Evolutionary conservation across 92 coral and sea anemone genomes (phyloP).

Genomic region (Bergia sp.): DNA sequence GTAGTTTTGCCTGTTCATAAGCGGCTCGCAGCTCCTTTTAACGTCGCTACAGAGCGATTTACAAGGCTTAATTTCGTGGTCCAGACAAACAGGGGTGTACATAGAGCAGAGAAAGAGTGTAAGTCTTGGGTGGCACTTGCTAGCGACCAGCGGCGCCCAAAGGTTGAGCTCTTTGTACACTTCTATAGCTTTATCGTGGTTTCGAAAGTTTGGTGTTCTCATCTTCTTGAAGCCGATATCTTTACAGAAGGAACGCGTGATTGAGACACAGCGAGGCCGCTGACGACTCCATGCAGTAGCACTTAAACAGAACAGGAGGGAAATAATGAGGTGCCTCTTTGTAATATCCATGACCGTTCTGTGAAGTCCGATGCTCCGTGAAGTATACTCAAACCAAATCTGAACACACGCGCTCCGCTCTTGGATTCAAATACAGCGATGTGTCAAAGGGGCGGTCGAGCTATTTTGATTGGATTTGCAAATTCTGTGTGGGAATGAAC

Average conservation of each 20-base stretch:
- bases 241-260: slow-evolving; percentile 23
- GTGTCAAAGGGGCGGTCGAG: slow-evolving; percentile 52
- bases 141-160: slow-evolving; percentile 59
- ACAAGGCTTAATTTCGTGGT: slow-evolving; percentile 62
- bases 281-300: background rate
- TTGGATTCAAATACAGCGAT: background rate
- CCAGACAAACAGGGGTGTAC: slow-evolving; percentile 86
- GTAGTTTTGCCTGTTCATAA: slow-evolving; percentile 59
- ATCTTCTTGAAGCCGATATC: slow-evolving; percentile 48
- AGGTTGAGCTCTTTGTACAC: slow-evolving; percentile 40
- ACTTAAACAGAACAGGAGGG: slow-evolving; percentile 7
- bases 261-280: background rate
- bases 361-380: background rate
- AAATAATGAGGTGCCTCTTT: background rate
- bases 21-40: slow-evolving; percentile 68
- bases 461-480: slow-evolving; percentile 67
- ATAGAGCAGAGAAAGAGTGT: slow-evolving; percentile 76
- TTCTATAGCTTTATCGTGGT: slow-evolving; percentile 45
- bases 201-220: slow-evolving; percentile 66
- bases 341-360: slow-evolving; percentile 10
- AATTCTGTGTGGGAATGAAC: slow-evolving; percentile 45
- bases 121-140: slow-evolving; percentile 49
- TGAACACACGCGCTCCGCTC: background rate
- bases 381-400: background rate
- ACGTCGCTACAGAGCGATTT: slow-evolving; percentile 67